Evolutionary conservation across 1,140 invertebrate genomes (phyloP), one percentile per base, ranked within the genome.

Genomic region (Bombus polaris): DNA sequence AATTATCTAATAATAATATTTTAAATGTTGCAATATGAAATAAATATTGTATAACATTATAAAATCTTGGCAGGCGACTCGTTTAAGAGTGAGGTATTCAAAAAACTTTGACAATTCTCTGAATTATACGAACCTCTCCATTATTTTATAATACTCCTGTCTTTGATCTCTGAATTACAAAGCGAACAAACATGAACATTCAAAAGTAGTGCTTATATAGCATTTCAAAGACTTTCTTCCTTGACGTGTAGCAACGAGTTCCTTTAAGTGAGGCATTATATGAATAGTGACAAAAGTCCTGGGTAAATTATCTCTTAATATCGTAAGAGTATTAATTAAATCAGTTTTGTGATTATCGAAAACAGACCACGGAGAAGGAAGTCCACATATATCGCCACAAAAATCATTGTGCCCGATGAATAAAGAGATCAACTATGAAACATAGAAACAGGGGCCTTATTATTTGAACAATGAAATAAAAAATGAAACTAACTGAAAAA

Each of bases 361-460:
- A 35, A 92, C 71, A 35, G 91, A 83, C 75, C 93, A 91, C 1
- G 93, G 85, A 53, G 94, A 92, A 22, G 94, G 85, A 81, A 92
- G 72, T 80, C 93, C 96, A 89, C 97, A 97, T 22, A 97, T 95
- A n/a, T 96, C 95, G 8, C 92, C 86, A 91, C 97, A 98, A 74
- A 98, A 96, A 88, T 98, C 97, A 91, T 97, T 97, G 72, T 95
- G 94, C 65, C 97, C 97, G 42, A 97, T 96, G 92, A 97, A 96
- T 6, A 97, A 79, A 0, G 96, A 97, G 15, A 97, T 94, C 10
- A 97, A 75, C 95, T 97, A 95, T 89, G 96, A 96, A 73, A 25
- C 1, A 80, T 57, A n/a, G 6, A 66, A 22, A 47, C 10, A n/a
- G 44, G 53, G 15, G 37, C 44, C 65, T 28, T 62, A 84, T 81